phyloP scores from a whole-genome alignment of 37 sponge, comb jelly and placozoan species.

The Bolinopsis microptera region DNA sequence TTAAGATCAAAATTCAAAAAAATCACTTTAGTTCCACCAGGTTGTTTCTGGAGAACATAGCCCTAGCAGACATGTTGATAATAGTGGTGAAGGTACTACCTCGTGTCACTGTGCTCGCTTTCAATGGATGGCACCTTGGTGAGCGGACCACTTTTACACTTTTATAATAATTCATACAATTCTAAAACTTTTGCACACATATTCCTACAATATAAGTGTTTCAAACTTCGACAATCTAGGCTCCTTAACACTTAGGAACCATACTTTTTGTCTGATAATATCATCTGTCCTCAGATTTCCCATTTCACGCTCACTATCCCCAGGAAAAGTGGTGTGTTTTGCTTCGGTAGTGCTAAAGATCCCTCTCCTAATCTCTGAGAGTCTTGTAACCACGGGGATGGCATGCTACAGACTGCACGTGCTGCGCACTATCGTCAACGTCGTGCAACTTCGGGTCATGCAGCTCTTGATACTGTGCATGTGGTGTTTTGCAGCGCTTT shows the following conservation, averaged over 20 bases:
- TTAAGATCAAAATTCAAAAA: too few species aligned
- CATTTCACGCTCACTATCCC: too few species aligned
- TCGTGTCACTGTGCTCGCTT: not conserved
- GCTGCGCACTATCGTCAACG: conserved; percentile 35
- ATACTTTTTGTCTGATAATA: too few species aligned
- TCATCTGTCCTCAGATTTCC: too few species aligned
- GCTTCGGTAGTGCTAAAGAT: conserved; percentile 8
- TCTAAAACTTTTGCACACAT: too few species aligned
- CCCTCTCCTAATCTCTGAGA: conserved; percentile 5
- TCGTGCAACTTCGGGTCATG: not conserved
- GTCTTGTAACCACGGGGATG: conserved; percentile 31
- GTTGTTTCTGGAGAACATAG: conserved; percentile 16
- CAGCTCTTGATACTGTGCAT: not conserved
- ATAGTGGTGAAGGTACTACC: conserved; percentile 30
- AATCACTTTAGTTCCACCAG: too few species aligned
- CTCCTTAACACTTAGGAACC: too few species aligned
- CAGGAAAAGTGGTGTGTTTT: conserved; percentile 30
- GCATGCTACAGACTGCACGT: conserved; percentile 49
- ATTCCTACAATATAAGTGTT: too few species aligned
- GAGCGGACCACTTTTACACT: not conserved
- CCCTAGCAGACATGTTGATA: conserved; percentile 7
- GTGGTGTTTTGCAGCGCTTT: not conserved
- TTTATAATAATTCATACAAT: too few species aligned
- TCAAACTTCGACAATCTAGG: too few species aligned
- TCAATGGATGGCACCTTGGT: conserved; percentile 39